A percentile compares a stretch with the other conserved stretches of the same genome.
These are phyloP conservation scores for Pan paniscus DNA, from an alignment of 2,113 vertebrate species.

Conservation along the genomic window DNA sequence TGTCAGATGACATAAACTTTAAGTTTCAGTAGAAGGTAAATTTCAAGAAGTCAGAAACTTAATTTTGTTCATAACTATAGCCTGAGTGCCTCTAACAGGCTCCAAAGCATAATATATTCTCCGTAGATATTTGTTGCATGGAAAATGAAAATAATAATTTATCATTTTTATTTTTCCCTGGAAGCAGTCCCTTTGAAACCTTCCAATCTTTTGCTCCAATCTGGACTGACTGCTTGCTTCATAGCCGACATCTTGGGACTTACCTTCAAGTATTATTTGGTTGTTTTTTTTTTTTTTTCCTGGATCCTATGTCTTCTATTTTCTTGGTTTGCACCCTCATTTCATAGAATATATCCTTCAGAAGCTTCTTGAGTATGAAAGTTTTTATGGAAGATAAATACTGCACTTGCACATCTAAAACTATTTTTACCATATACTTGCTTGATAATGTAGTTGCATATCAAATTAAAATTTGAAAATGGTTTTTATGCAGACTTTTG, in stretches of 20 bases:
- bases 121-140: background rate
- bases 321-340: background rate
- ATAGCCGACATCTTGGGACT: background rate
- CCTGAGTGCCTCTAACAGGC: background rate
- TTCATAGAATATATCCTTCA: slow-evolving; percentile 5
- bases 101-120: background rate
- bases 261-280: background rate
- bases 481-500: background rate
- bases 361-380: background rate
- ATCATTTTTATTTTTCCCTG: background rate
- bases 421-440: background rate
- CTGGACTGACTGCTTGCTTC: background rate
- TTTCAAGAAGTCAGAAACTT: slow-evolving; percentile 16
- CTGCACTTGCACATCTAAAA: background rate
- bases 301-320: background rate
- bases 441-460: background rate
- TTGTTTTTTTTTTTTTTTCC: background rate
- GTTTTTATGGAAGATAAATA: background rate
- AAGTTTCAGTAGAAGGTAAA: background rate
- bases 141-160: background rate
- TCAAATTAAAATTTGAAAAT: slow-evolving; percentile 19
- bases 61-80: background rate
- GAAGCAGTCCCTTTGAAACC: background rate
- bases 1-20: slow-evolving; percentile 24
- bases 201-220: background rate